phyloP scores from a whole-genome alignment of 2,113 vertebrate genomes.

The Bothrops jararaca region DNA sequence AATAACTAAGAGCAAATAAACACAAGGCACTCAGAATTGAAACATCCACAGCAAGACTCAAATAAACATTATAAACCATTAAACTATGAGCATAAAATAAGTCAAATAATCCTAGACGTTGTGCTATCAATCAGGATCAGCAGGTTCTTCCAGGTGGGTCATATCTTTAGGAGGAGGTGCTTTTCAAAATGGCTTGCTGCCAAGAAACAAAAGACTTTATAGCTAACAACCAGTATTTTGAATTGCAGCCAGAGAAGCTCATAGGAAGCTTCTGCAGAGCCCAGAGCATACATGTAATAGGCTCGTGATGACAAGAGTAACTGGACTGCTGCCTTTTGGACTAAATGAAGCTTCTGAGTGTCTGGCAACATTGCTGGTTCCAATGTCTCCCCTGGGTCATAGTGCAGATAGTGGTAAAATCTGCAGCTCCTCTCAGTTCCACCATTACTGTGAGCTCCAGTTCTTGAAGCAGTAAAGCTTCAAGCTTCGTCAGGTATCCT shows the following conservation, averaged over 20 bases:
- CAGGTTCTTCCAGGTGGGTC: not conserved
- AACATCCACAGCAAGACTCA: not conserved
- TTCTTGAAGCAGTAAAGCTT: not conserved
- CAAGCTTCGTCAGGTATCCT: not conserved
- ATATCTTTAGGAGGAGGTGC: not conserved
- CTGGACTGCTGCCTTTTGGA: not conserved
- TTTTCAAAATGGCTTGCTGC: not conserved
- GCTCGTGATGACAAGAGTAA: not conserved
- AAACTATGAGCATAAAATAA: not conserved
- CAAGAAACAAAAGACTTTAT: not conserved
- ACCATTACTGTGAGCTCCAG: not conserved
- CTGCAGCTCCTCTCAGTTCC: not conserved
- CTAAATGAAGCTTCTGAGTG: not conserved
- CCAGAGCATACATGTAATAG: not conserved
- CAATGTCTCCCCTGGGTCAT: not conserved
- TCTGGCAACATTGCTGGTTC: not conserved
- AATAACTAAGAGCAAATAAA: not conserved
- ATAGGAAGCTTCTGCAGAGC: not conserved
- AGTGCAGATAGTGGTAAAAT: not conserved
- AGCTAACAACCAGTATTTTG: not conserved
- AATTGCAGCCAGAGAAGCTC: not conserved
- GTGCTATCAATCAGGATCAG: not conserved
- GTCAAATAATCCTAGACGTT: not conserved
- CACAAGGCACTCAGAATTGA: not conserved
- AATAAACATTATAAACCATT: not conserved